Evolutionary conservation across 2,888 invertebrate species (phyloP).

Genomic region (Sinentomon sp.): DNA sequence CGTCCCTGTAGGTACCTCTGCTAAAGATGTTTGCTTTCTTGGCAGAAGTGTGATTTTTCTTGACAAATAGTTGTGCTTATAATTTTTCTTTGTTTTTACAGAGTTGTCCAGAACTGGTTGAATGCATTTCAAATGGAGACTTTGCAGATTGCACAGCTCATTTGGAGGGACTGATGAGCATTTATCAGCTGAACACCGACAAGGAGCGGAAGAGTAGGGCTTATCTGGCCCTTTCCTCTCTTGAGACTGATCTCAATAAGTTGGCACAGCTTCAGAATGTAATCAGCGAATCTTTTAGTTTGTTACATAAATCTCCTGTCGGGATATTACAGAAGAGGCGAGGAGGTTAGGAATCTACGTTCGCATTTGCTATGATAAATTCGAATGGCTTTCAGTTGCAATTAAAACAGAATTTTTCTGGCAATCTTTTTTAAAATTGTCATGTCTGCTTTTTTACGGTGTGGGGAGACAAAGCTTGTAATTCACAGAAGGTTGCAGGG

Average conservation of each 20-base stretch:
- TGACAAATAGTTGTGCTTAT: too few relatives aligned
- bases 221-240: conserved; percentile 64
- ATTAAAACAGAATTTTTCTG: too few relatives aligned
- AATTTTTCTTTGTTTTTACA: conserved; percentile 22
- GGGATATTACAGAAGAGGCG: conserved; percentile 53
- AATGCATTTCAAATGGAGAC: conserved; percentile 54
- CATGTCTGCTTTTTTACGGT: too few relatives aligned
- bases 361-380: too few relatives aligned
- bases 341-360: conserved; percentile 48
- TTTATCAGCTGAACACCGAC: conserved; percentile 79
- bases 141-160: conserved; percentile 77
- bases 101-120: conserved; percentile 65
- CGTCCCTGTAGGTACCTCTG: too few relatives aligned
- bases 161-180: conserved; percentile 62
- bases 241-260: conserved; percentile 64
- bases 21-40: too few relatives aligned
- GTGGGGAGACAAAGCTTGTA: too few relatives aligned
- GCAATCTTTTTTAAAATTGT: too few relatives aligned
- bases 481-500: too few relatives aligned
- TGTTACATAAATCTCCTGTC: conserved; percentile 66
- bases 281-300: conserved; percentile 35
- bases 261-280: conserved; percentile 47
- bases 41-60: too few relatives aligned
- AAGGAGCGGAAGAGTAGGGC: conserved; percentile 84
- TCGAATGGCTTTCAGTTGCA: too few relatives aligned